Evolutionary conservation across 2,888 invertebrate genomes (phyloP), one percentile per base, ranked within the genome.

Genomic region (Leucoptera coffeella): DNA sequence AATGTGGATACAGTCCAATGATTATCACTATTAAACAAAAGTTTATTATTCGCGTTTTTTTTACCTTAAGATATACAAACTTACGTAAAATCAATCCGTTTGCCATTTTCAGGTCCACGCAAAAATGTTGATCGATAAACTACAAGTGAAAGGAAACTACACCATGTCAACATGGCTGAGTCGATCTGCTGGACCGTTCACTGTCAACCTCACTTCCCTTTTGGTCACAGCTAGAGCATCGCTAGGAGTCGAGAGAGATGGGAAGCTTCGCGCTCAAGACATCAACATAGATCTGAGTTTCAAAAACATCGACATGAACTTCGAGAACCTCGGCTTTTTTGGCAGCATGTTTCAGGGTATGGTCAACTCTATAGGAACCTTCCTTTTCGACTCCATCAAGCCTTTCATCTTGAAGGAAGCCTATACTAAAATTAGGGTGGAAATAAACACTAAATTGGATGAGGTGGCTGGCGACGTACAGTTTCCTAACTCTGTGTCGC

Each of bases 361-460:
- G 24, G 77, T 92, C 23, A 92, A 91, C 51, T 82, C 86, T 0
- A 77, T 90, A 0, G 89, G 90, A 1, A 78, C 77, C 9, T 78
- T 88, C 33, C 74, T 92, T 7, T 91, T 93, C 40, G 88, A 90
- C 47, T 83, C 85, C 7, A 85, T 92, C 41, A 91, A 92, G 46
- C 90, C 90, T 0, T 83, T 83, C 37, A 80, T 92, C 35, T 58
- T 91, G 13, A 77, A 77, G 35, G 82, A 87, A 55, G 84, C 85
- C 1, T 87, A 89, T 42, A 75, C 76, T 1, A 82, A 84, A 45
- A 69, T 86, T 1, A 75, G 85, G 36, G 73, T 64, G 2, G 82
- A 83, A 47, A 79, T 91, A 2, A 85, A 91, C 46, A 72, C 76
- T 9, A 78, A 85, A 46, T 73, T 90, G 14, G 76, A 78, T 11